These are phyloP conservation scores for Cranoglanis bouderius DNA, from an alignment of 2,113 vertebrate species.

Conservation along the genomic window DNA sequence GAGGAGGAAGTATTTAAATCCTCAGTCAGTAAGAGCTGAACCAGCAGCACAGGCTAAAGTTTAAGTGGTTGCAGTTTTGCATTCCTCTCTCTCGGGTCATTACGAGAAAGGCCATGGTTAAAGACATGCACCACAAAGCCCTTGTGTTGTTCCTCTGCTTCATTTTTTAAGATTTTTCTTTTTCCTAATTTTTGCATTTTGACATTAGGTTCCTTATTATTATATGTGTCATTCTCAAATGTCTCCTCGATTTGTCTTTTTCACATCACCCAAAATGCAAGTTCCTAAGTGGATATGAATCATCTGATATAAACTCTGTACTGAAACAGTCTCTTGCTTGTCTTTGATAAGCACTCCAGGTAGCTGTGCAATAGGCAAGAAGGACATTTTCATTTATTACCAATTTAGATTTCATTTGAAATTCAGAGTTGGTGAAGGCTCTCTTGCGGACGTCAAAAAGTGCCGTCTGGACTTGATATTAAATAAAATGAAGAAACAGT, in stretches of 20 bases:
- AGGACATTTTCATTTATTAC: conserved; percentile 32
- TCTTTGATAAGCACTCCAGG: conserved; percentile 5
- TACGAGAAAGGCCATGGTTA: neutral
- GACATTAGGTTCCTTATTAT: neutral
- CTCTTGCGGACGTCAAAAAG: neutral
- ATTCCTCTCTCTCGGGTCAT: neutral
- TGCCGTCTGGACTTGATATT: conserved; percentile 16
- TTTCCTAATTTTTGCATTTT: neutral
- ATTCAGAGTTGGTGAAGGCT: conserved; percentile 12
- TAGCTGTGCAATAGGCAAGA: conserved; percentile 18
- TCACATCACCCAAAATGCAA: neutral
- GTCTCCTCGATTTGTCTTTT: neutral
- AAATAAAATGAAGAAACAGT: conserved; percentile 15
- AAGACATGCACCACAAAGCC: neutral
- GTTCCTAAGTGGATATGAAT: neutral
- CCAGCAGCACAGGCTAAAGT: conserved; percentile 29
- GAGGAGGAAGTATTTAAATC: conserved; percentile 32
- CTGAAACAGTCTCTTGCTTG: neutral
- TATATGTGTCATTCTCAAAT: neutral
- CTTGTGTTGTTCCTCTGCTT: neutral
- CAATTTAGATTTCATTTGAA: conserved; percentile 22
- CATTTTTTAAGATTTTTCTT: neutral
- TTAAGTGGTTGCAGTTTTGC: conserved; percentile 40
- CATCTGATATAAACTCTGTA: conserved; percentile 2
- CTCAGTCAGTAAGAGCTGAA: conserved; percentile 30